Evolutionary conservation across 2,797 vertebrate species (phyloP).

Genomic region (Pitangus sulphuratus): DNA sequence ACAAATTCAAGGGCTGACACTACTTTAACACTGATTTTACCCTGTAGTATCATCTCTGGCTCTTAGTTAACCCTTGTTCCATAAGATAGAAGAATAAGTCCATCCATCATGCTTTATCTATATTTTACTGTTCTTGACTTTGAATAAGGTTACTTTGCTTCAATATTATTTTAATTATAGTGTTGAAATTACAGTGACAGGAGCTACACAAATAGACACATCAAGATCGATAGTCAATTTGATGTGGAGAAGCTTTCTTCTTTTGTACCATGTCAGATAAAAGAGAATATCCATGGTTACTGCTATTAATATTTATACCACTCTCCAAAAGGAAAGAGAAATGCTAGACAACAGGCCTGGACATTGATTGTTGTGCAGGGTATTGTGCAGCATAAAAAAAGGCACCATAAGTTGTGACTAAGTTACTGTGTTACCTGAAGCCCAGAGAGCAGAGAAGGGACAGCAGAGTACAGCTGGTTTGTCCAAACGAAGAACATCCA

Average conservation of each 20-base stretch:
- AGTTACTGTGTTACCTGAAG: neutral
- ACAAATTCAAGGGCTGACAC: neutral
- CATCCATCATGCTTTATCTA: neutral
- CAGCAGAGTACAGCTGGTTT: neutral
- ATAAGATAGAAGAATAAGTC: neutral
- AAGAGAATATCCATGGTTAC: constrained; percentile 32
- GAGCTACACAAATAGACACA: neutral
- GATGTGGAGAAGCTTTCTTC: constrained; percentile 25
- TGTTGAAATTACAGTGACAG: neutral
- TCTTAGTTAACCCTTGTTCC: neutral
- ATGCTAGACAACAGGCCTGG: neutral
- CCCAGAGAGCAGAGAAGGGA: neutral
- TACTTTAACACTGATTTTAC: neutral
- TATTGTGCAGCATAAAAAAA: neutral
- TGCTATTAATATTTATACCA: constrained; percentile 39
- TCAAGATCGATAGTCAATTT: constrained; percentile 19
- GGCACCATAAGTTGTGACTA: neutral
- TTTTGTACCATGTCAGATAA: constrained; percentile 20
- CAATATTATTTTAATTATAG: neutral
- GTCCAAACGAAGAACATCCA: neutral
- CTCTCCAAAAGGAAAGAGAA: neutral
- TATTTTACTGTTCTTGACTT: neutral
- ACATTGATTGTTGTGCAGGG: neutral
- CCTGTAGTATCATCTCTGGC: neutral
- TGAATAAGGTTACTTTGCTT: neutral